Base-by-base conservation (phyloP, 1,140 invertebrate genomes). In the Hypsibius dujardini region DNA sequence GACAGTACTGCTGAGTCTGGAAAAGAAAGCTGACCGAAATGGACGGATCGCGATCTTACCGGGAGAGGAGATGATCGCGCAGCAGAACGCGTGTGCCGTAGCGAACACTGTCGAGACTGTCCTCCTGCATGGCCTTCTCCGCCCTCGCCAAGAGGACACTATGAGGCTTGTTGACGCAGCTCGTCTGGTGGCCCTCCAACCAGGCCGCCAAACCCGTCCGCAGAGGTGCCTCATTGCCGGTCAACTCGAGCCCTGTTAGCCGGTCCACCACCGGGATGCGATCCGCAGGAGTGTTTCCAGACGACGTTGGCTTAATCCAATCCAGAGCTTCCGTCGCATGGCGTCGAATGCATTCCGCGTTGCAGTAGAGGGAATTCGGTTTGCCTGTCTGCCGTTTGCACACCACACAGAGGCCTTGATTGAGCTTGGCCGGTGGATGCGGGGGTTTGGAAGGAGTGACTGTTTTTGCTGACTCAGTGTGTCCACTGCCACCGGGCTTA, bases 181-280 rank as follows among this genome's bases (percentile, higher is more conserved):
- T 94, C 0, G 86, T 87, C 15, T 90, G 90, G 84, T 94, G 87
- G 72, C 87, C 85, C 77, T 87, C 86, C 2, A 95, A 80, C 90
- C 90, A 94, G 7, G 84, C 81, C 76, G 87, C 86, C 3, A 95
- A 80, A 78, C 87, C 88, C 46, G 84, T 83, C 42, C 86, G 83
- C 28, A 86, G 87, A 1, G 90, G 91, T 67, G 90, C 90, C 76
- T 86, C 86, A 1, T 84, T 79, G 46, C 88, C 84, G 1, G 85
- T 85, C 47, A 92, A 78, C 69, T 89, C 80, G 75, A 85, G 87
- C 2, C 90, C 89, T 50, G 84, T 86, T 77, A 85, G 85, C 71
- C 86, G 83, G 76, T 93, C 89, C 78, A 87, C 86, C 1, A 93
- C 89, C 74, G 88, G 84, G 1, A 90, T 84, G 71, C 77, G 71